A percentile compares a stretch with the other conserved stretches of the same genome.
phyloP scores from a whole-genome alignment of 2,113 vertebrate species.

The Regulus satrapa region DNA sequence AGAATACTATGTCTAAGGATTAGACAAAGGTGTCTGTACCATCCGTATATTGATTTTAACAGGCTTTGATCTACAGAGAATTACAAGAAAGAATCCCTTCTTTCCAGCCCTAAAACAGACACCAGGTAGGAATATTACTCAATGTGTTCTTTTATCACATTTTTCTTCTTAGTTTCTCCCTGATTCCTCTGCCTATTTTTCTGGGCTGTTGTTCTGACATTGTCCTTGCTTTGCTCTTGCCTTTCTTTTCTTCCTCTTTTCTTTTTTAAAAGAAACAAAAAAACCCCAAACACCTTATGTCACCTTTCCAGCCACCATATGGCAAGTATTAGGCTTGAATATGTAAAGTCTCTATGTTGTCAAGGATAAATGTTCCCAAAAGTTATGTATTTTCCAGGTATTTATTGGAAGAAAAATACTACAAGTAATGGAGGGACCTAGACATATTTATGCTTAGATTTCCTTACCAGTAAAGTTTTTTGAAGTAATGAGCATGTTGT shows the following conservation, averaged over 20 bases:
- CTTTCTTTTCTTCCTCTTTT: neutral
- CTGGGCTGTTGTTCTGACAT: neutral
- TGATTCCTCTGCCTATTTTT: neutral
- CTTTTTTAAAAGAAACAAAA: neutral
- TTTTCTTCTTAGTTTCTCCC: neutral
- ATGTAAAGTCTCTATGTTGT: neutral
- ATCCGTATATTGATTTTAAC: neutral
- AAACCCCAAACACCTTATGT: neutral
- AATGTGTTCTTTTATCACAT: neutral
- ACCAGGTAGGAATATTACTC: neutral
- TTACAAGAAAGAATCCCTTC: neutral
- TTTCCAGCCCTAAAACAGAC: neutral
- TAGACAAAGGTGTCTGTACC: neutral
- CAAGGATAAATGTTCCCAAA: neutral
- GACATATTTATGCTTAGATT: neutral
- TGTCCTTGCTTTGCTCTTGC: neutral
- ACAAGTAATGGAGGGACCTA: neutral
- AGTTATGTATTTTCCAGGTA: neutral
- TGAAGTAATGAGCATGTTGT: neutral
- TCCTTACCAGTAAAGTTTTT: neutral
- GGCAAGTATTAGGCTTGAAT: neutral
- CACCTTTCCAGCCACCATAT: neutral
- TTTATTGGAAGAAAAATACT: neutral
- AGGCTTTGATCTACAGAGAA: neutral
- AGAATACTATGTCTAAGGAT: neutral